Evolutionary conservation across 2,113 vertebrate genomes (phyloP).

Genomic region (Physeter macrocephalus): DNA sequence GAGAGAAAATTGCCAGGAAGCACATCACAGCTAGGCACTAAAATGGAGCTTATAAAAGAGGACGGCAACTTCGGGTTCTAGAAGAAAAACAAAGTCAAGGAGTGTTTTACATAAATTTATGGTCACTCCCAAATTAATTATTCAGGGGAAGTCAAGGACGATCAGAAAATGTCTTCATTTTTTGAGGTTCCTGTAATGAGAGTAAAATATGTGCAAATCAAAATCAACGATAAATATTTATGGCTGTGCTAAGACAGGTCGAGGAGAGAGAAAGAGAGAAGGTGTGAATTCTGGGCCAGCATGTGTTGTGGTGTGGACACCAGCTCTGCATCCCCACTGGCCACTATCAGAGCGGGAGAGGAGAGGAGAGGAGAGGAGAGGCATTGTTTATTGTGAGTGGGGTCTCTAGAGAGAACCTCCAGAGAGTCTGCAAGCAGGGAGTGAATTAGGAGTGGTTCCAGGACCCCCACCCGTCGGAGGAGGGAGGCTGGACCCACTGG

Average conservation of each 20-base stretch:
- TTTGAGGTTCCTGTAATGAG: not conserved
- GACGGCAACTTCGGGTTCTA: not conserved
- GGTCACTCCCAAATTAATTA: not conserved
- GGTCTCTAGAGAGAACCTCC: not conserved
- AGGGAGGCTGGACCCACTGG: not conserved
- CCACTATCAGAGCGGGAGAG: fast-evolving
- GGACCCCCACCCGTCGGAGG: fast-evolving
- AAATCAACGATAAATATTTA: not conserved
- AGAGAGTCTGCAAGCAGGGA: not conserved
- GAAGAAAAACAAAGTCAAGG: not conserved
- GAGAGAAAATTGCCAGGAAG: not conserved
- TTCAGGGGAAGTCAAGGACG: not conserved
- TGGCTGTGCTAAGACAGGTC: not conserved
- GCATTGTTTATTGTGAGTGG: not conserved
- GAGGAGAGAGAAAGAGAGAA: not conserved
- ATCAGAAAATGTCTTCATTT: not conserved
- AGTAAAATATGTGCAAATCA: not conserved
- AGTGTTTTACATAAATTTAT: not conserved
- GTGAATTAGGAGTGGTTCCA: fast-evolving
- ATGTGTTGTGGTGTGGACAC: fast-evolving
- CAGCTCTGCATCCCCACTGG: not conserved
- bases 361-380: not conserved
- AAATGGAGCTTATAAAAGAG: not conserved
- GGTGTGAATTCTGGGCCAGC: fast-evolving
- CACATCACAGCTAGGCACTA: no score